Conservation (phyloP, 2,113 vertebrate genomes). For the Mormyrus lacerda region DNA sequence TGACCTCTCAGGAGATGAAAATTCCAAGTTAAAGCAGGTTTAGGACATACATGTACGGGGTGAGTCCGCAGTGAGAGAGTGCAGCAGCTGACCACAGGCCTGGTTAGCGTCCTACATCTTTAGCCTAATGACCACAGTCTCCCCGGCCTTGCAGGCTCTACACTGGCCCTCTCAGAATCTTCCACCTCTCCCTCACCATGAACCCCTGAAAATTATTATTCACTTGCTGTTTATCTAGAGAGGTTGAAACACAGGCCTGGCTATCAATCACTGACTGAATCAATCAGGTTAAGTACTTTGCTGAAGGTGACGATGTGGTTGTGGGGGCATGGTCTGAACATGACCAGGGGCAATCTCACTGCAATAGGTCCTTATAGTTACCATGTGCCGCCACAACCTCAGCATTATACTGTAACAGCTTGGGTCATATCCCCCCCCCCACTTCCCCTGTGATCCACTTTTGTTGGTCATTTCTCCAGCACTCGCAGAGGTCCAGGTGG, state of each 20-base stretch:
- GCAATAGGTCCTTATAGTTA: not conserved
- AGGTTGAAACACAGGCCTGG: not conserved
- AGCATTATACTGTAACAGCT: not conserved
- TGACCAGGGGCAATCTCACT: not conserved
- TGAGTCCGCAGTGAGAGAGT: not conserved
- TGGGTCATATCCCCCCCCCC: not conserved
- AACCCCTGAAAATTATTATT: not conserved
- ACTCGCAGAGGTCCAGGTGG: slow-evolving; percentile 5
- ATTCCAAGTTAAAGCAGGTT: not conserved
- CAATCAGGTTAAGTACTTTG: not conserved
- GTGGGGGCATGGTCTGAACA: not conserved
- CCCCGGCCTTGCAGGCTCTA: not conserved
- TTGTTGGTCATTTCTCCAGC: not conserved
- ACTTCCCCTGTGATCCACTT: not conserved
- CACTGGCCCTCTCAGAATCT: not conserved
- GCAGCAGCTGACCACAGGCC: not conserved
- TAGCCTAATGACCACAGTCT: not conserved
- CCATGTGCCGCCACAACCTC: not conserved
- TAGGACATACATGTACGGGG: not conserved
- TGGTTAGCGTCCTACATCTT: not conserved
- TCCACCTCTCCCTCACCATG: not conserved
- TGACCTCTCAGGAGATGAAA: not conserved
- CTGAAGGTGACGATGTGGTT: not conserved
- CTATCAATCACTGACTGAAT: not conserved
- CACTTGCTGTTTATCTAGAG: not conserved